Evolutionary conservation across 2,113 vertebrate species (phyloP), one percentile per base, ranked within the genome.

Genomic region (Xenopus tropicalis): DNA sequence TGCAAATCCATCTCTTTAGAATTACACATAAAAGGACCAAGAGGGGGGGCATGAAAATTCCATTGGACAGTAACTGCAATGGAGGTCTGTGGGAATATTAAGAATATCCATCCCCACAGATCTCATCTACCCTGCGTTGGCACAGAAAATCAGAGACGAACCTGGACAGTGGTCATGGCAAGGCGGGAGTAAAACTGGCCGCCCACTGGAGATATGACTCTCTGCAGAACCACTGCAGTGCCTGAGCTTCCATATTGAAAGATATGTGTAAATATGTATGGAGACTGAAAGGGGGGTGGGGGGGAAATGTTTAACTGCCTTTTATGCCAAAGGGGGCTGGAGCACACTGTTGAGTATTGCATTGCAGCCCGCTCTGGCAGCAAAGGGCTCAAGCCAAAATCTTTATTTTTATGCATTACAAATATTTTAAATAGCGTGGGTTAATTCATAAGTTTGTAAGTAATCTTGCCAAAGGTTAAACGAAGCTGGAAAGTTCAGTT

Each of bases 381-480:
- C 24, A 52, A 42, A 13, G 22, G 86, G 87, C 93, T 89, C 86
- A 97, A 96, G 95, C 94, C 96, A 98, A 97, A 99, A 98, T 97
- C 93, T 98, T 98, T 99, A 98, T 99, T 99, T 99, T 99, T 99
- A 98, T 98, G 97, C 95, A 95, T 95, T 94, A 94, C 95, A 92
- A 97, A 95, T 99, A 98, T 99, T 99, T 99, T 98, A 98, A 97
- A 97, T 97, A 97, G 95, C 93, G 59, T 90, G 93, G 91, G 89
- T 88, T 93, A 94, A 88, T 93, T 93, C 94, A 88, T 93, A 90
- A 93, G 93, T 93, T 69, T 97, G 95, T 98, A 95, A 93, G 93
- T 97, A 94, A 96, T 98, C 91, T 95, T 96, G 94, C 96, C 97
- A 98, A 98, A 96, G 93, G 93, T 94, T 76, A 76, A 93, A 91